Conservation (phyloP, 2,797 vertebrate species). For the Gastrophryne carolinensis region DNA sequence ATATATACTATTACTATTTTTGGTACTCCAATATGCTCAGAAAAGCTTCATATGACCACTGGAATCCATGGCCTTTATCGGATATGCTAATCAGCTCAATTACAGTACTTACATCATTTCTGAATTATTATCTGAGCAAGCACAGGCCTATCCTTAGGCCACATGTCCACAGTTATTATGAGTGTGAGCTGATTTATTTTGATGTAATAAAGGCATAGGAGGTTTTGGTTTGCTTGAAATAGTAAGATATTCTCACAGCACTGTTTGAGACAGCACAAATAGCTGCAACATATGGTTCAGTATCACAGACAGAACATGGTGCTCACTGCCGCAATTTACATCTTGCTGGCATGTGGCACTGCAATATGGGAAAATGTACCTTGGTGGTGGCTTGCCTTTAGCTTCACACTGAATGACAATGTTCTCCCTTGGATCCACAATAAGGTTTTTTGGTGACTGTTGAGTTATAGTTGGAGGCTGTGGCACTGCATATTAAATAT, state of each 20-base stretch:
- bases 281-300: background rate
- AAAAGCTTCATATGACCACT: no score
- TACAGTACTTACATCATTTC: background rate
- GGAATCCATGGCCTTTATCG: no score
- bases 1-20: no score
- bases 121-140: background rate
- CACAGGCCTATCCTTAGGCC: background rate
- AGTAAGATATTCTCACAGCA: background rate
- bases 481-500: constrained; percentile 75
- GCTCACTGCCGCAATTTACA: no score
- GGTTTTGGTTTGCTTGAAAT: background rate
- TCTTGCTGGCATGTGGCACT: background rate
- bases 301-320: background rate
- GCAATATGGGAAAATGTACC: constrained; percentile 67
- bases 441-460: constrained; percentile 95
- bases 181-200: background rate
- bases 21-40: no score
- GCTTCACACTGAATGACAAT: constrained; percentile 94
- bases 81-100: constrained; percentile 1
- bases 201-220: background rate
- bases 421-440: constrained; percentile 94
- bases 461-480: constrained; percentile 94
- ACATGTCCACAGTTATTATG: background rate
- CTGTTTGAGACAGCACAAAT: background rate
- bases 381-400: constrained; percentile 93